phyloP scores from a whole-genome alignment of 2,888 invertebrate genomes.

The Teleogryllus oceanicus region DNA sequence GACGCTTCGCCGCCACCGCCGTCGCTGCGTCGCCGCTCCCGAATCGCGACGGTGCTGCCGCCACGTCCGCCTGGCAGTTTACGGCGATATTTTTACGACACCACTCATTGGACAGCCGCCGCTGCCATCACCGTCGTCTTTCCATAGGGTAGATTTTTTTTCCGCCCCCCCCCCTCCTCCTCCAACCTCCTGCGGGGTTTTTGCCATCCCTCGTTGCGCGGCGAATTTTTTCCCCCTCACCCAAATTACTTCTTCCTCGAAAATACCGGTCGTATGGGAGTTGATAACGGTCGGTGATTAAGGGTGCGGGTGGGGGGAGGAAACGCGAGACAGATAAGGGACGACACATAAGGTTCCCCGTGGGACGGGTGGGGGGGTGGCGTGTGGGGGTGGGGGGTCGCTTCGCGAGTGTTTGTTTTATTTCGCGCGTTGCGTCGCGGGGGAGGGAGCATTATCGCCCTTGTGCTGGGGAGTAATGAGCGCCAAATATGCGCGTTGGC shows the following conservation, averaged over 20 bases:
- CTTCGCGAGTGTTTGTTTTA: not conserved
- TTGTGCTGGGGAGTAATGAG: not conserved
- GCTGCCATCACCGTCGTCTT: not conserved
- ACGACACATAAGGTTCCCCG: not conserved
- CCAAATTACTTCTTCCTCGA: not conserved
- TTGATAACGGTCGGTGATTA: slow-evolving; percentile 18
- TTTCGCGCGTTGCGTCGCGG: not conserved
- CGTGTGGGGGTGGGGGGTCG: not conserved
- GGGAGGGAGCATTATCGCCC: not conserved
- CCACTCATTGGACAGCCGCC: not conserved
- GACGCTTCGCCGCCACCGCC: no score
- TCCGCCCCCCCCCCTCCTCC: not conserved
- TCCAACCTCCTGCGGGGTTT: no score
- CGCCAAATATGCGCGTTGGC: not conserved
- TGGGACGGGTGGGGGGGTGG: not conserved
- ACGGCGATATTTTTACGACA: not conserved
- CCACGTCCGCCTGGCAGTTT: not conserved
- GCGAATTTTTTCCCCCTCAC: not conserved
- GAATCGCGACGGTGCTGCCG: not conserved
- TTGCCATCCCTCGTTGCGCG: no score
- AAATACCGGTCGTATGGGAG: slow-evolving; percentile 18
- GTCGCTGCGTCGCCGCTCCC: not conserved
- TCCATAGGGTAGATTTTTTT: not conserved
- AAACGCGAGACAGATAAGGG: slow-evolving; percentile 4
- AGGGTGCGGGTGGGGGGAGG: not conserved